Percentiles rank a stretch among this genome's conserved stretches.
Conservation (phyloP, 2,113 vertebrate species). For the Acanthochromis polyacanthus region DNA sequence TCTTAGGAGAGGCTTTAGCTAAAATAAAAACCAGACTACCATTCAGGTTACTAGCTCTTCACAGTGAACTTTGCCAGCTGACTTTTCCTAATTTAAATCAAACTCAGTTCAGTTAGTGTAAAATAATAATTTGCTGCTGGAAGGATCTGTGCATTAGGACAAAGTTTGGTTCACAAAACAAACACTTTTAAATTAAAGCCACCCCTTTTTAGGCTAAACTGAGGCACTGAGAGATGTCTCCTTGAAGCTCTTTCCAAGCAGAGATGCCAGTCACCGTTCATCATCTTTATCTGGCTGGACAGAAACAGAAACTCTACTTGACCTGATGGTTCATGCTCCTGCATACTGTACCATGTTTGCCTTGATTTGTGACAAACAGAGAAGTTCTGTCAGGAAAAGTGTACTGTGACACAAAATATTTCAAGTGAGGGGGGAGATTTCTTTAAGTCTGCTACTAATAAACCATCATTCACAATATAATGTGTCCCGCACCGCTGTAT, state of each 20-base stretch:
- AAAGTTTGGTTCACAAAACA: not conserved
- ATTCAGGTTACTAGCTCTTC: not conserved
- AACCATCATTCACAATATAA: no score
- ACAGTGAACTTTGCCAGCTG: not conserved
- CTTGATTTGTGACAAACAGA: not conserved
- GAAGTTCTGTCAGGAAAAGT: not conserved
- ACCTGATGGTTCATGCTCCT: slow-evolving; percentile 29
- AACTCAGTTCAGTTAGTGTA: not conserved
- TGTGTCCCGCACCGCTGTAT: not conserved
- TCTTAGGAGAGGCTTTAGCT: slow-evolving; percentile 1
- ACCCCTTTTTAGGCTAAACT: slow-evolving; percentile 4
- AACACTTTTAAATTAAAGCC: not conserved
- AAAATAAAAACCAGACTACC: slow-evolving; percentile 6
- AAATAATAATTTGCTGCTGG: not conserved
- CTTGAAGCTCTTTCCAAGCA: slow-evolving; percentile 5
- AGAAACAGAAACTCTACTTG: slow-evolving; percentile 39
- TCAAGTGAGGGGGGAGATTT: no score
- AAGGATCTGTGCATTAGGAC: not conserved
- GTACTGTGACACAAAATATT: no score
- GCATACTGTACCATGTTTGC: slow-evolving; percentile 7
- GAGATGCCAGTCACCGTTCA: slow-evolving; percentile 60
- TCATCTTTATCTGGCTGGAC: slow-evolving; percentile 50
- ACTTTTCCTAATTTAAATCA: not conserved
- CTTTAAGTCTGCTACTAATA: no score
- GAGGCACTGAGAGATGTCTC: slow-evolving; percentile 11